Evolutionary conservation across 2,888 invertebrate genomes (phyloP), one percentile per base, ranked within the genome.

Genomic region (Lasioglossum lativentre): DNA sequence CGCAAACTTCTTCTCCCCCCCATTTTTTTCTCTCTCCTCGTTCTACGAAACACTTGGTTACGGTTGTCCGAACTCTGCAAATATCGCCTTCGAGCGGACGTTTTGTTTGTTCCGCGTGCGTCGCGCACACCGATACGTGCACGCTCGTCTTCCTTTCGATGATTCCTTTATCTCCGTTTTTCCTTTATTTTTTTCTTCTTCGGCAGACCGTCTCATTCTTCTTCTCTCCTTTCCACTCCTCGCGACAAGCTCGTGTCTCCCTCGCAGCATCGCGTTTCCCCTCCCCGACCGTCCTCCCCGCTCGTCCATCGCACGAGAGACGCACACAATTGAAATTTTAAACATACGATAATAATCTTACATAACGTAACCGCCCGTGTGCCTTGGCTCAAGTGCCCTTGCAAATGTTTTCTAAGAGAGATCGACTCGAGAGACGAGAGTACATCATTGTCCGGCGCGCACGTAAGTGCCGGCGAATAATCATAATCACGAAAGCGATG

Each of bases 381-480:
- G 91, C 90, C 91, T 91, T 91, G 79, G 70, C 81, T 79, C 59
- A 91, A 91, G 89, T 90, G 91, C 78, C 89, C 88, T 91, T 90
- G 83, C 86, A 38, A 79, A 76, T 74, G n/a, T 86, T 82, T 82
- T 78, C 75, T 52, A 78, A 77, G 72, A 78, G n/a, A 47, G 56
- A 78, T 71, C 70, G 56, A 6, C 45, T 80, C 34, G 19, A 27
- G 23, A 14, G 23, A 14, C 52, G 30, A 77, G 1, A 27, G 12
- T 34, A 23, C 74, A 14, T 47, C 52, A 42, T 73, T 30, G 66
- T 78, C 71, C 82, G 63, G 30, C 16, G 30, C 30, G 82, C 75
- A 42, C 56, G 59, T 59, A 52, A 42, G 42, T 42, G 47, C 52
- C 70, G 56, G 23, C 14, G 34, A 66, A 19, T 19, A 34, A 66